Evolutionary conservation across 2,888 invertebrate genomes (phyloP).

Genomic region (Orchesellides sinensis): DNA sequence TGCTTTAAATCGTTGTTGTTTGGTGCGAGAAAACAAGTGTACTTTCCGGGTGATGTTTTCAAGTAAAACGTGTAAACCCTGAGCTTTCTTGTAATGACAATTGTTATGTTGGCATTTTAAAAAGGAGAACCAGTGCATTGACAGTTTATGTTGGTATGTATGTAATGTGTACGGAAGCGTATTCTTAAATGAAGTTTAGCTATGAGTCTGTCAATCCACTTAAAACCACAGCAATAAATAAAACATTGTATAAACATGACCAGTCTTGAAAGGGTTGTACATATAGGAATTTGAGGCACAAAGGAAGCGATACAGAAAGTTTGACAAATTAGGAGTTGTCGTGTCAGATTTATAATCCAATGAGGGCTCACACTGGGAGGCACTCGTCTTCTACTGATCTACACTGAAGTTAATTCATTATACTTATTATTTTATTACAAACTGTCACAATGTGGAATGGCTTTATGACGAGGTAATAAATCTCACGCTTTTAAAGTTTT

Average conservation of each 20-base stretch:
- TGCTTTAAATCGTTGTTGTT: neutral
- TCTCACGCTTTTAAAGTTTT: too few species aligned
- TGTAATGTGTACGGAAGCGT: too few species aligned
- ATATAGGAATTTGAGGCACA: neutral
- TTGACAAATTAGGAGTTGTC: constrained; percentile 73
- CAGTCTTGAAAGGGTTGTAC: neutral
- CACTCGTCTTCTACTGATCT: constrained; percentile 68
- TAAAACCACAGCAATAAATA: neutral
- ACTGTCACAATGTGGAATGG: constrained; percentile 60
- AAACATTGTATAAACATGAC: too few species aligned
- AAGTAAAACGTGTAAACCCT: constrained; percentile 1
- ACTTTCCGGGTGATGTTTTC: constrained; percentile 38
- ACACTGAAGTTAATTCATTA: constrained; percentile 65
- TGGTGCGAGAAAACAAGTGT: constrained; percentile 51
- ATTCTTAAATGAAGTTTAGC: too few species aligned
- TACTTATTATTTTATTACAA: constrained; percentile 65
- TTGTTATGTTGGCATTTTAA: neutral
- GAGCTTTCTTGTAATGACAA: constrained; percentile 40
- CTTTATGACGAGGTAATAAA: constrained; percentile 60
- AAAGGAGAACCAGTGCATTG: neutral
- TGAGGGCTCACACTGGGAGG: constrained; percentile 67
- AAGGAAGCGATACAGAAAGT: constrained; percentile 45
- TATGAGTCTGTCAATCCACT: neutral
- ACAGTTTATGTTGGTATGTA: neutral
- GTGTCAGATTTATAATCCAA: constrained; percentile 69